Evolutionary conservation across 2,888 invertebrate genomes (phyloP).

Genomic region (Epirrhoe alternata): DNA sequence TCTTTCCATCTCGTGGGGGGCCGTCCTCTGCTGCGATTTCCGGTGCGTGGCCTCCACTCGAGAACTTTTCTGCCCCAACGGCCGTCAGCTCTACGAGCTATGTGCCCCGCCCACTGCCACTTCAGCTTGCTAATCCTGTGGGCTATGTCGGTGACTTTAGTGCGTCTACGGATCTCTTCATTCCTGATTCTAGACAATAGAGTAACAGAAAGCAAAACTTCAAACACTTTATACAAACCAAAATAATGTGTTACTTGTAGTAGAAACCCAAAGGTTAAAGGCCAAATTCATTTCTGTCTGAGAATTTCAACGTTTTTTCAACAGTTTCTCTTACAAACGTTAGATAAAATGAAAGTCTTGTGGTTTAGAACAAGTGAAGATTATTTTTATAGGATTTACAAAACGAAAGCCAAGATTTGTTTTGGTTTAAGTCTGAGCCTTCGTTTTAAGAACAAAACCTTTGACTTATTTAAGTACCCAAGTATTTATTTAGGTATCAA

Average conservation of each 20-base stretch:
- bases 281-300: slow-evolving; percentile 11
- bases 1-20: too few relatives aligned
- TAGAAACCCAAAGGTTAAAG: not conserved
- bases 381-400: not conserved
- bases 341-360: not conserved
- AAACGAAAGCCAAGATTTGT: not conserved
- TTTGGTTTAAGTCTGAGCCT: not conserved
- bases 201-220: not conserved
- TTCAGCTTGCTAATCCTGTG: too few relatives aligned
- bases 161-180: too few relatives aligned
- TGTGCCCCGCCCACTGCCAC: too few relatives aligned
- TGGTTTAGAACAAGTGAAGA: not conserved
- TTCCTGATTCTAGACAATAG: too few relatives aligned
- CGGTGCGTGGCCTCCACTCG: too few relatives aligned
- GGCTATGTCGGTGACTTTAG: too few relatives aligned
- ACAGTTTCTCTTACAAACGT: slow-evolving; percentile 13
- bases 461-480: not conserved
- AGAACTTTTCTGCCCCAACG: too few relatives aligned
- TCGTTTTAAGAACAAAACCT: not conserved
- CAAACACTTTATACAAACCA: not conserved
- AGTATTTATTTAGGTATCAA: not conserved
- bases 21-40: too few relatives aligned
- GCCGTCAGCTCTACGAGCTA: too few relatives aligned
- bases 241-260: not conserved
- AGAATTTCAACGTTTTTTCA: slow-evolving; percentile 14